Base-by-base conservation (phyloP, 1,140 invertebrate species). In the Chionoecetes opilio region DNA sequence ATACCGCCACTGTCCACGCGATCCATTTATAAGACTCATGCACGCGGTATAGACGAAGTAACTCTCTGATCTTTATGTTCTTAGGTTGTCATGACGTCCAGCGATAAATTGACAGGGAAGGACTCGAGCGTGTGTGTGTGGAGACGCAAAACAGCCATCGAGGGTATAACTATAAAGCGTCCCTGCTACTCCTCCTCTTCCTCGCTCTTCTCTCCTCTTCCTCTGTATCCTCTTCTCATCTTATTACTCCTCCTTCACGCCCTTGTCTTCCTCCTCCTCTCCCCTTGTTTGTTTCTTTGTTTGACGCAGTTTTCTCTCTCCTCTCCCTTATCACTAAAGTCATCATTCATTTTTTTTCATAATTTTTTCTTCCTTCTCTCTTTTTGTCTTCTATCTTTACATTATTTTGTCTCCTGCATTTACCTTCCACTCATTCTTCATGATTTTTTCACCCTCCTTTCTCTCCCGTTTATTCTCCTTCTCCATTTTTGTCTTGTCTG, bases 1-100 rank as follows among this genome's bases (percentile, higher is more conserved):
- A 75, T 75, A 75, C 63, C 63, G 63, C 63, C 63, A 75, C 87
- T 38, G 87, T 35, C 37, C 35, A n/a, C 87, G 87, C 41, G 87
- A 89, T 89, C 41, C 41, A 89, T 46, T 46, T 89, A 46, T 37
- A 41, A 38, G n/a, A 46, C 87, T 89, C 87, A 38, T 35, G 87
- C 87, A 31, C n/a, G n/a, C n/a, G 38, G 0, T 32, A 5, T 31
- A 21, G 85, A 87, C 85, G n/a, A 89, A 14, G 63, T 75, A 75
- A 75, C 63, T 75, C 63, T 75, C 63, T 26, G 63, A 75, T 75
- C 63, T 75, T 75, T 75, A 75, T 75, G 63, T 75, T 75, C 63
- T 21, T 26, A 1, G 63, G 21, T 6, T 75, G 63, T 75, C 63
- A 75, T 75, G 63, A 75, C 63, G 63, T 26, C n/a, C 63, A n/a